Evolutionary conservation across 2,888 invertebrate genomes (phyloP), one percentile per base, ranked within the genome.

Genomic region (Linyphia triangularis): DNA sequence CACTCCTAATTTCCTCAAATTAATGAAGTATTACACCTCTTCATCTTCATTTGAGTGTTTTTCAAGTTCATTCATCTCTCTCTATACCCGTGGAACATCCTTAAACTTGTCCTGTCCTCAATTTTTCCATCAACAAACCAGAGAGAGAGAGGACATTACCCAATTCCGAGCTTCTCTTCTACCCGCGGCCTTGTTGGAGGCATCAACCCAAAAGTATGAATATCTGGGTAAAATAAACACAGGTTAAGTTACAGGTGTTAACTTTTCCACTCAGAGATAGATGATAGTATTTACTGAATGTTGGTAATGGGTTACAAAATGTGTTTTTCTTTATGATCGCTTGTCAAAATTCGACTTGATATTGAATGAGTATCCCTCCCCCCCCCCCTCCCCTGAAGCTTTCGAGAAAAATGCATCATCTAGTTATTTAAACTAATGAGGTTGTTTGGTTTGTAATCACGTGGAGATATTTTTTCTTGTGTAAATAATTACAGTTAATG

Each of bases 211-310:
- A 72, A 72, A 77, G 30, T 77, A 63, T 63, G 77, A 61, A 77
- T 61, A 77, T 61, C 77, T 77, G 26, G 77, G 77, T 37, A 77
- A 77, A 59, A 77, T 61, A 77, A 77, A 77, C 59, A 77, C 28
- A 19, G 40, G 59, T 77, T 61, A 77, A 77, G 63, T 77, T 30
- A 59, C 77, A 59, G 77, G 63, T 77, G 77, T 77, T 77, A 51
- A 28, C 77, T 77, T 10, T 59, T 33, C 61, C 16, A 33, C 24
- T 28, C 13, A 33, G n/a, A 5, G 9, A 16, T 51, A n/a, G 51
- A 51, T 51, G 51, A 51, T 51, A 51, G 51, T 51, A 13, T 51
- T 51, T 51, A 51, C 13, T 51, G 1, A 51, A 1, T 51, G 51
- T n/a, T 7, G 40, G 10, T 40, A 40, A 40, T 40, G 40, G 40